Evolutionary conservation across 64 coral and sea anemone species (phyloP).

Genomic region (Pocillopora damicornis): DNA sequence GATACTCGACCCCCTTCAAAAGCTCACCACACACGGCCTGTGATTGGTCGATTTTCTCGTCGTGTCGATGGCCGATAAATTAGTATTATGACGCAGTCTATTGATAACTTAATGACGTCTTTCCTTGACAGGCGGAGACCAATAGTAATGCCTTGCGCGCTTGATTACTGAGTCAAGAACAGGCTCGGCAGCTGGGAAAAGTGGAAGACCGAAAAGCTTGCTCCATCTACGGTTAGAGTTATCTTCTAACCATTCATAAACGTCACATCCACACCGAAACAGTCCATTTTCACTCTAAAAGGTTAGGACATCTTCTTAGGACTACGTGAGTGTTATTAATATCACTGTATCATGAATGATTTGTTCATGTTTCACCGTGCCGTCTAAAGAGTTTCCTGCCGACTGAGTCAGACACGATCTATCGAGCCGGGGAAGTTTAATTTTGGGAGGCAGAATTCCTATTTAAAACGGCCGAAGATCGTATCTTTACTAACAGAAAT

Average conservation of each 20-base stretch:
- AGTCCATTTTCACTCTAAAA: background rate
- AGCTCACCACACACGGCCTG: constrained; percentile 12
- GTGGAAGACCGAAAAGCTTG: background rate
- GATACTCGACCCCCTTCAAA: constrained; percentile 73
- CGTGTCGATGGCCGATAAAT: constrained; percentile 65
- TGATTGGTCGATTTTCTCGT: constrained; percentile 54
- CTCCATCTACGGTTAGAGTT: constrained; percentile 4
- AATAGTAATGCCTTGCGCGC: constrained; percentile 41
- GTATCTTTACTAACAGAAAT: background rate
- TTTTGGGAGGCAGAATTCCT: background rate
- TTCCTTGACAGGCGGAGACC: constrained; percentile 74
- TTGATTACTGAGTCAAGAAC: background rate
- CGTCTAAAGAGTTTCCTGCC: constrained; percentile 22
- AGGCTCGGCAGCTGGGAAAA: constrained; percentile 27
- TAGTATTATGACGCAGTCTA: constrained; percentile 71
- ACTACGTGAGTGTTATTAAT: constrained; percentile 35
- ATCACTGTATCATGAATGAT: background rate
- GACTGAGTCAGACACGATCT: constrained; percentile 58
- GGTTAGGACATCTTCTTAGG: constrained; percentile 15
- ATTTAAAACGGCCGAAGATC: background rate
- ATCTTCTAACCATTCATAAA: constrained; percentile 64
- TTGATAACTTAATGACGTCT: constrained; percentile 86
- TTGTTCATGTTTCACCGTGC: constrained; percentile 22
- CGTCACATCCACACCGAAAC: constrained; percentile 3
- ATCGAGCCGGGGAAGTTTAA: constrained; percentile 15